A percentile compares a stretch with the other conserved stretches of the same genome.
phyloP scores from a whole-genome alignment of 2,113 vertebrate species.

The Poicephalus meyeri region DNA sequence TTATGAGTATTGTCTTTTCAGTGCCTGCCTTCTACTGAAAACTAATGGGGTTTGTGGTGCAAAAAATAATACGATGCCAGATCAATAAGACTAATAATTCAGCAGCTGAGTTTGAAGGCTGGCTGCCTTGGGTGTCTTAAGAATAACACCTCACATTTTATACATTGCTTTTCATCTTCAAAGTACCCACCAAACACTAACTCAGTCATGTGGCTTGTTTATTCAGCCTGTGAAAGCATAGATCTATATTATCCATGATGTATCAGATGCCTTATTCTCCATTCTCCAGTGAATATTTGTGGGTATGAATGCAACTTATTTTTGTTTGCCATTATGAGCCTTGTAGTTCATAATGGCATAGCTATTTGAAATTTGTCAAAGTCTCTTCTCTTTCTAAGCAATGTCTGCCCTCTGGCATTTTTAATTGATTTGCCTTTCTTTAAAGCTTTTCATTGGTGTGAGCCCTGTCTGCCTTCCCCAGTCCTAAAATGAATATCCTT shows the following conservation, averaged over 20 bases:
- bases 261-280: neutral
- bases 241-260: neutral
- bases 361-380: slow-evolving; percentile 20
- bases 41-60: neutral
- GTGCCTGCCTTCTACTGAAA: neutral
- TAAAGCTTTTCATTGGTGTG: slow-evolving; percentile 24
- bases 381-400: neutral
- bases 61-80: slow-evolving; percentile 19
- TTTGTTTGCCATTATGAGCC: neutral
- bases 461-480: neutral
- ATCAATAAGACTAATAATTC: slow-evolving; percentile 56
- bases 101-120: slow-evolving; percentile 46
- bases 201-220: neutral
- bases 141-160: slow-evolving; percentile 20
- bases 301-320: neutral
- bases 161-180: neutral
- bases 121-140: slow-evolving; percentile 7
- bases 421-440: slow-evolving; percentile 39
- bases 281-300: neutral
- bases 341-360: neutral
- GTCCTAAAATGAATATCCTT: neutral
- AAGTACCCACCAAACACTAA: neutral
- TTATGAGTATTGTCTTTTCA: neutral
- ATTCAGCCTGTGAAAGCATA: neutral
- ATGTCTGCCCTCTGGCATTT: slow-evolving; percentile 19